Base-by-base conservation (phyloP, 2,888 invertebrate species). In the Leucophora obtusa region DNA sequence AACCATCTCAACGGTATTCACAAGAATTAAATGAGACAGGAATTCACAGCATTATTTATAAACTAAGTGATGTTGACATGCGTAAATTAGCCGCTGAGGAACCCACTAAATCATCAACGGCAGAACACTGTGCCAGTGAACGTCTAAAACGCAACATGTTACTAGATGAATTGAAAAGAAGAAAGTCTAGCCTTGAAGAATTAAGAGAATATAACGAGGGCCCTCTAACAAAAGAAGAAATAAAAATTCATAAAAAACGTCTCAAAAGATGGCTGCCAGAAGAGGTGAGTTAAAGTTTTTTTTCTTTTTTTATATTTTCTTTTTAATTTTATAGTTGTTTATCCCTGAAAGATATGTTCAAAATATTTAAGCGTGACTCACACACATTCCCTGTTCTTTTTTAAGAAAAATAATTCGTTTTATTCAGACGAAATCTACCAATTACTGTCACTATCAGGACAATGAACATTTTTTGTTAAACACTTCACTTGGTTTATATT, bases 31-130 rank as follows among this genome's bases (percentile, higher is more conserved):
- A 86, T 14, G 89, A 91, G 83, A 85, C 87, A 80, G 90, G 91
- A 56, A 91, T 96, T 91, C 96, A 96, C 91, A 95, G 95, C 86
- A 94, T 97, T 88, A 94, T 97, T 85, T 97, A 97, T 92, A 93
- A 94, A 86, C 91, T 93, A 83, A 94, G 95, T 66, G 96, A 97
- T 91, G 96, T 97, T 74, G 91, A 89, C 83, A 89, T 89, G 89
- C 85, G 82, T 28, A 80, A 83, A 65, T 76, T 82, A 14, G 75
- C 83, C 15, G 66, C 72, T n/a, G 82, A 35, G 78, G 82, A 59
- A 69, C 78, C 68, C 17, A 68, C 79, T 82, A 94, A 93, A 66
- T 66, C 82, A n/a, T 70, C 83, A 35, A 79, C 59, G 81, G 68
- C 83, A 14, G 87, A 89, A 68, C 90, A 90, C 83, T 91, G 90